Conservation (phyloP, 1,140 invertebrate species). For the Pygmarrhopalites habei region DNA sequence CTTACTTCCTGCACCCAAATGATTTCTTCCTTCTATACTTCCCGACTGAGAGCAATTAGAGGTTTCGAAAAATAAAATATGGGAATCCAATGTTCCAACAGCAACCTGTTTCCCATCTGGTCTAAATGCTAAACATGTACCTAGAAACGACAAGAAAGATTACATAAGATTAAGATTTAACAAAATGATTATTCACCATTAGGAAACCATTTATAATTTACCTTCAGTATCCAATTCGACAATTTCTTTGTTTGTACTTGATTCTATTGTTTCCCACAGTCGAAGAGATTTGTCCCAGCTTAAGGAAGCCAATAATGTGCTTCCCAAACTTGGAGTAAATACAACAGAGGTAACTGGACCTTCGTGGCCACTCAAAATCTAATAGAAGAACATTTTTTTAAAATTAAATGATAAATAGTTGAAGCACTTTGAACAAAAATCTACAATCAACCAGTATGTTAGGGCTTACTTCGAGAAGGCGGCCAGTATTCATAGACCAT, state of each 20-base stretch:
- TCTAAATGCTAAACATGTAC: conserved; percentile 68
- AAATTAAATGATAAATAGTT: too few relatives aligned
- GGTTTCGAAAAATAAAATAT: conserved; percentile 76
- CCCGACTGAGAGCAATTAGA: conserved; percentile 61
- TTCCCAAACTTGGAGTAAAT: conserved; percentile 67
- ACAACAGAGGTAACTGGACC: conserved; percentile 76
- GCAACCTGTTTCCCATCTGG: conserved; percentile 86
- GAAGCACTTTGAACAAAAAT: not conserved
- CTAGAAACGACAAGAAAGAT: too few relatives aligned
- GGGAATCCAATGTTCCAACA: conserved; percentile 80
- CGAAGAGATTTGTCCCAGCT: conserved; percentile 92
- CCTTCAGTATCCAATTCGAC: conserved; percentile 73
- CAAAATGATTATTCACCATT: too few relatives aligned
- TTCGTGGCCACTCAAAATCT: conserved; percentile 83
- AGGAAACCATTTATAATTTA: conserved; percentile 36
- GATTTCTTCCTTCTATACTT: conserved; percentile 78
- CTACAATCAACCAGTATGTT: too few relatives aligned
- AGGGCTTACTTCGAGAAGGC: conserved; percentile 75
- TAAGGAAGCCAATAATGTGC: conserved; percentile 69
- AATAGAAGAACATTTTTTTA: too few relatives aligned
- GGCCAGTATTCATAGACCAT: conserved; percentile 89
- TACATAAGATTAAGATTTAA: too few relatives aligned
- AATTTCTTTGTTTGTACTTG: conserved; percentile 70
- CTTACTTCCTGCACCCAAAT: conserved; percentile 75
- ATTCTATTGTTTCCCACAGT: conserved; percentile 85